Conservation (phyloP, 2,113 vertebrate genomes). For the Tyto alba region DNA sequence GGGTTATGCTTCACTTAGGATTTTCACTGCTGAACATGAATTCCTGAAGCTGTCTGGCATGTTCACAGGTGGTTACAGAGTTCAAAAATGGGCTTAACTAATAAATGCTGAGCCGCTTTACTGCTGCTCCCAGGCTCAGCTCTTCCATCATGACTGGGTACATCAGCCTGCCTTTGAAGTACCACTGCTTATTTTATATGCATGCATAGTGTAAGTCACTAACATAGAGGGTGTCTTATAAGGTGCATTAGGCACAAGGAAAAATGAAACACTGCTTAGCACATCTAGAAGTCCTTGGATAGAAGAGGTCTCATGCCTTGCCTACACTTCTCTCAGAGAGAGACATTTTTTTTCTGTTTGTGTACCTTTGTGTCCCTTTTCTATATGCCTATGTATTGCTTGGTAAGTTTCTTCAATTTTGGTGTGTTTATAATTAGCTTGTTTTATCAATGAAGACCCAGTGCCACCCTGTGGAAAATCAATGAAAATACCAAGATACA, state of each 20-base stretch:
- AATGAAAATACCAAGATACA: neutral
- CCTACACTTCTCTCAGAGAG: neutral
- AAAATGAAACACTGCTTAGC: neutral
- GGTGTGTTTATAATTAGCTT: neutral
- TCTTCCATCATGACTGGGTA: neutral
- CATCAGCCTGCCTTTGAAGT: neutral
- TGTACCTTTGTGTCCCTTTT: neutral
- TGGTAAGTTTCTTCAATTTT: neutral
- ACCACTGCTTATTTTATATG: neutral
- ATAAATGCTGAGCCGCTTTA: neutral
- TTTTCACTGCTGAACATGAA: neutral
- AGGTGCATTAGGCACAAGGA: neutral
- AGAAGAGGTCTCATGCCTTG: neutral
- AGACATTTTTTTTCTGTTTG: neutral
- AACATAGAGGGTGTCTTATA: neutral
- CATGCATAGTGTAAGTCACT: neutral
- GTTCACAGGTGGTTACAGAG: neutral
- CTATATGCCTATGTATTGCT: neutral
- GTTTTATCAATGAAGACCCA: neutral
- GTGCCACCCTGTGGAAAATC: conserved; percentile 56
- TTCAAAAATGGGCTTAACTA: neutral
- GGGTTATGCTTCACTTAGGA: neutral
- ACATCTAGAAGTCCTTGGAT: neutral
- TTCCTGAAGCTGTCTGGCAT: neutral
- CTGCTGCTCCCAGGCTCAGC: neutral